A percentile compares a stretch with the other conserved stretches of the same genome.
phyloP scores from a whole-genome alignment of 2,888 invertebrate species.

The Apotomis betuletana region DNA sequence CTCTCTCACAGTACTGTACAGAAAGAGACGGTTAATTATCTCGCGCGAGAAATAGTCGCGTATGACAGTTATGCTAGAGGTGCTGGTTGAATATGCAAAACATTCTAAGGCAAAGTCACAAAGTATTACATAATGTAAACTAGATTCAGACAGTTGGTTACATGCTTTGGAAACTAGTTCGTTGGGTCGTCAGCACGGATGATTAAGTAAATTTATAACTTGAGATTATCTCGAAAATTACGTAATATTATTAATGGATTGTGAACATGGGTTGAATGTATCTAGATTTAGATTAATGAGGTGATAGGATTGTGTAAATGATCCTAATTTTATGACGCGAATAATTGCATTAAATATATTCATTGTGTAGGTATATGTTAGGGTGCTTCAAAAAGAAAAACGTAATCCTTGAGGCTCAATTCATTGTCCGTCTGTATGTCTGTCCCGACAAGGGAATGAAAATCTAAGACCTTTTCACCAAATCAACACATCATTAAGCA shows the following conservation, averaged over 20 bases:
- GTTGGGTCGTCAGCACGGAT: slow-evolving; percentile 20
- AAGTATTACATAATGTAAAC: slow-evolving; percentile 26
- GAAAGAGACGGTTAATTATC: no score
- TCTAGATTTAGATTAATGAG: background rate
- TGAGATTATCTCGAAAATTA: slow-evolving; percentile 16
- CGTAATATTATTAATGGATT: slow-evolving; percentile 24
- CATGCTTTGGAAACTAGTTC: slow-evolving; percentile 28
- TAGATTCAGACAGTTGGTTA: slow-evolving; percentile 20
- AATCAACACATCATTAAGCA: no score
- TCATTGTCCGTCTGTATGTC: no score
- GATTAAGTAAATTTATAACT: slow-evolving; percentile 4
- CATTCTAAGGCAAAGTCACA: slow-evolving; percentile 6
- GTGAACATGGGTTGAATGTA: slow-evolving; percentile 10
- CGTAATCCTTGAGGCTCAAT: no score
- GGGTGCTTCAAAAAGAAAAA: no score
- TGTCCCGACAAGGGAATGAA: no score
- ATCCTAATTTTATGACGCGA: background rate
- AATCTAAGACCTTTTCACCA: no score
- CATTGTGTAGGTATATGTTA: no score
- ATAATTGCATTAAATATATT: background rate
- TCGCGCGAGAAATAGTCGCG: no score
- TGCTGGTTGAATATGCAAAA: slow-evolving; percentile 4
- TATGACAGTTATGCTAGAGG: no score
- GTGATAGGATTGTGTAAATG: background rate
- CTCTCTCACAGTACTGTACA: no score